These are phyloP conservation scores for Euschistus heros DNA, from an alignment of 1,140 invertebrate genomes.

Conservation along the genomic window DNA sequence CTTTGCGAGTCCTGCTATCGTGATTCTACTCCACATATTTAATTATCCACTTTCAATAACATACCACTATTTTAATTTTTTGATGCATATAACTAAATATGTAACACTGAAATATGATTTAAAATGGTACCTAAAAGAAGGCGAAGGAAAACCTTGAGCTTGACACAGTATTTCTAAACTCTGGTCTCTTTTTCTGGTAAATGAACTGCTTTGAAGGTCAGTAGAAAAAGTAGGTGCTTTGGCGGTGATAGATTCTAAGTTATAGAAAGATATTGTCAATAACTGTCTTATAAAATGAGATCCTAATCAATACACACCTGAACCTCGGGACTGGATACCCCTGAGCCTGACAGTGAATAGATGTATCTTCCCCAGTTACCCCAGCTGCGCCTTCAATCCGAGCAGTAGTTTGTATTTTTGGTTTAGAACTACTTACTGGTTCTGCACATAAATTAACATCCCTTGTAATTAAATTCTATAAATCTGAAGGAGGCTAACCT, in stretches of 20 bases:
- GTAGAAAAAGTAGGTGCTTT: constrained; percentile 46
- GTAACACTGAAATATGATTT: too few relatives aligned
- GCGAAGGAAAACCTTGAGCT: constrained; percentile 50
- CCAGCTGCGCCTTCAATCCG: not conserved
- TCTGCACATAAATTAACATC: constrained; percentile 37
- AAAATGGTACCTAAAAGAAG: constrained; percentile 43
- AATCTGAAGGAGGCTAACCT: constrained; percentile 37
- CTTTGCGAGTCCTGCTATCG: too few relatives aligned
- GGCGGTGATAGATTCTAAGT: constrained; percentile 43
- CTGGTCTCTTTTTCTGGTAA: constrained; percentile 33
- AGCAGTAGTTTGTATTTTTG: constrained; percentile 30
- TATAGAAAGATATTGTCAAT: constrained; percentile 26
- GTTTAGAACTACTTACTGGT: constrained; percentile 56
- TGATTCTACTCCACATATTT: too few relatives aligned
- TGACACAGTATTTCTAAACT: constrained; percentile 61
- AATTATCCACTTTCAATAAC: too few relatives aligned
- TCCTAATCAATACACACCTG: constrained; percentile 33
- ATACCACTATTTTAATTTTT: too few relatives aligned
- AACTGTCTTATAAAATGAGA: constrained; percentile 3
- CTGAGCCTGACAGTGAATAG: constrained; percentile 49
- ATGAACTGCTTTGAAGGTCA: constrained; percentile 35
- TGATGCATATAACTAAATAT: too few relatives aligned
- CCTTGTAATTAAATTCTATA: not conserved
- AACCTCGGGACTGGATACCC: constrained; percentile 39
- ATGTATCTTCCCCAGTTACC: constrained; percentile 16